phyloP scores from a whole-genome alignment of 2,888 invertebrate species.

The Actias luna region DNA sequence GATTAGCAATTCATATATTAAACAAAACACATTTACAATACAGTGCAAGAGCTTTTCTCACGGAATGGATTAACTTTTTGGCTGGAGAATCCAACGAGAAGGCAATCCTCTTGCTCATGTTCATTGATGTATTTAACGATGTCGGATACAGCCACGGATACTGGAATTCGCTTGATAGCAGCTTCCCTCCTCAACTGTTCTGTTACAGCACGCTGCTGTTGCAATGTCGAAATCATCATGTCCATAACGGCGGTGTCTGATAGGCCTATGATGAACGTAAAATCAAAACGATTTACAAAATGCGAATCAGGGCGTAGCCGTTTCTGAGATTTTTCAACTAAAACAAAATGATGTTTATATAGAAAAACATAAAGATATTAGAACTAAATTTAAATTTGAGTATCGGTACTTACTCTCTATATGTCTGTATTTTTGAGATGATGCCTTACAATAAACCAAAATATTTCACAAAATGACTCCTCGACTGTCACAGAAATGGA shows the following conservation, averaged over 20 bases:
- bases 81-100: slow-evolving; percentile 95
- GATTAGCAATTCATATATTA: slow-evolving; percentile 31
- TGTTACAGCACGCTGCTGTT: slow-evolving; percentile 96
- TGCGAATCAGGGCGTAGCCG: slow-evolving; percentile 75
- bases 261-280: slow-evolving; percentile 89
- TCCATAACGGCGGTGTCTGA: slow-evolving; percentile 95
- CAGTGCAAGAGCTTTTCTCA: slow-evolving; percentile 93
- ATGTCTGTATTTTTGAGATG: background rate
- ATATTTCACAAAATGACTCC: slow-evolving; percentile 4
- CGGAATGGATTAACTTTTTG: slow-evolving; percentile 98
- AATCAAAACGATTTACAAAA: slow-evolving; percentile 54
- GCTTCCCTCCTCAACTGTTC: slow-evolving; percentile 97
- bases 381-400: background rate
- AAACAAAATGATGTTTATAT: slow-evolving; percentile 24
- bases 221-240: slow-evolving; percentile 96
- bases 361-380: background rate
- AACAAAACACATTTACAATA: slow-evolving; percentile 83
- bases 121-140: slow-evolving; percentile 95
- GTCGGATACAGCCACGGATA: slow-evolving; percentile 95
- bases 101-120: slow-evolving; percentile 95
- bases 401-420: background rate
- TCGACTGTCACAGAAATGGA: background rate
- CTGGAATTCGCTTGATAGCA: slow-evolving; percentile 91
- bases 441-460: background rate
- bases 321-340: slow-evolving; percentile 32